Conservation (phyloP, 2,888 invertebrate genomes). For the Drosophila demipolita region DNA sequence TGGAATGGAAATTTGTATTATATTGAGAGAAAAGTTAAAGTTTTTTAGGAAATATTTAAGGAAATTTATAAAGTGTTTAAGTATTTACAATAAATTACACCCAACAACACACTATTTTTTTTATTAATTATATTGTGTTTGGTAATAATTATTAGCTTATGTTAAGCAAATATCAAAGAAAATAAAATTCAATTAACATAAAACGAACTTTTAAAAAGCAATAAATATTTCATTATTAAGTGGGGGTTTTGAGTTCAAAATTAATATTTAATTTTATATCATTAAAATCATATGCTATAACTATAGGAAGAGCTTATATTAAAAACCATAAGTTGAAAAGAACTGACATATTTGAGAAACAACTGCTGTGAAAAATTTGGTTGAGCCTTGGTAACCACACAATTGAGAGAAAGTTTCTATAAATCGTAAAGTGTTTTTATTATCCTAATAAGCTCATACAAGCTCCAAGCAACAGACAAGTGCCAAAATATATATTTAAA, state of each 20-base stretch:
- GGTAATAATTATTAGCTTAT: neutral
- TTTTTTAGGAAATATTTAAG: neutral
- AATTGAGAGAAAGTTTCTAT: neutral
- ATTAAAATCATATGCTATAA: too few species aligned
- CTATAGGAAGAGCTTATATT: neutral
- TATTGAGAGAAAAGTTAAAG: neutral
- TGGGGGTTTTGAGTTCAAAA: too few species aligned
- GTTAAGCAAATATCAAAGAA: neutral
- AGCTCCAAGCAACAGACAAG: neutral
- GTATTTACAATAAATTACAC: neutral
- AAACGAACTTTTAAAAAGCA: neutral
- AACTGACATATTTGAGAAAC: too few species aligned
- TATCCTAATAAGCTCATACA: neutral
- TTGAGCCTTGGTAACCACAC: neutral
- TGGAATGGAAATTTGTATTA: neutral
- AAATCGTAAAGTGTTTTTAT: neutral
- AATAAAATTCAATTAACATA: neutral
- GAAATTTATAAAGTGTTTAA: neutral
- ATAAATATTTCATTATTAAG: neutral
- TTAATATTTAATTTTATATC: too few species aligned
- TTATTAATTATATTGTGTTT: neutral
- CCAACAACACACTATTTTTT: neutral
- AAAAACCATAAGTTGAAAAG: neutral
- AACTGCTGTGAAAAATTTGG: neutral
- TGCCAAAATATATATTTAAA: neutral